A percentile compares a stretch with the other conserved stretches of the same genome.
Evolutionary conservation across 2,113 vertebrate genomes (phyloP).

Genomic region (Cephalopterus ornatus): DNA sequence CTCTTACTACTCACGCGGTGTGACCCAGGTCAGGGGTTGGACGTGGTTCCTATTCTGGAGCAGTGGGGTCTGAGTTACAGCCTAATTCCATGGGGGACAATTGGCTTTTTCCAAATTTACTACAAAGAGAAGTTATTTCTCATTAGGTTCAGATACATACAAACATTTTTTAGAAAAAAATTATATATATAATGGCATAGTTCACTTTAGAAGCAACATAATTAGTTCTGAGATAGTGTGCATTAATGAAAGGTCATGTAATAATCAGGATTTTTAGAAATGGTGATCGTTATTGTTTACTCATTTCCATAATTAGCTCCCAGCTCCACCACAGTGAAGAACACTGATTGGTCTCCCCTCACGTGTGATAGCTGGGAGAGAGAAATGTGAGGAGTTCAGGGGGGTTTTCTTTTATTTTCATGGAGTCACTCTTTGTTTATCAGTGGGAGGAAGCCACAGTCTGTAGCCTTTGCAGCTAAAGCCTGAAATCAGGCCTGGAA

Average conservation of each 20-base stretch:
- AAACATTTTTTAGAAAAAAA: background rate
- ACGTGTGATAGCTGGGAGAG: background rate
- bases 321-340: background rate
- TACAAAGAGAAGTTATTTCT: background rate
- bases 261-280: conserved; percentile 24
- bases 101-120: background rate
- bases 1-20: rapidly evolving
- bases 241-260: background rate
- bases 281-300: background rate
- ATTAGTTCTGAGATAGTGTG: background rate
- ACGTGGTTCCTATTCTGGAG: background rate
- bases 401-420: background rate
- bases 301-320: conserved; percentile 5
- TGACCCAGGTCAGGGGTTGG: background rate
- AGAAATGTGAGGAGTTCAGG: background rate
- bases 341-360: background rate
- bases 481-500: conserved; percentile 13
- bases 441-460: background rate
- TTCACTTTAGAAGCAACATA: background rate
- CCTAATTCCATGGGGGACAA: background rate
- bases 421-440: conserved; percentile 2
- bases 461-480: background rate
- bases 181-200: background rate
- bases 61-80: background rate
- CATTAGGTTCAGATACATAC: background rate